A percentile compares a stretch with the other conserved stretches of the same genome.
Conservation (phyloP, 2,113 vertebrate genomes). For the Hepsetus odoe region DNA sequence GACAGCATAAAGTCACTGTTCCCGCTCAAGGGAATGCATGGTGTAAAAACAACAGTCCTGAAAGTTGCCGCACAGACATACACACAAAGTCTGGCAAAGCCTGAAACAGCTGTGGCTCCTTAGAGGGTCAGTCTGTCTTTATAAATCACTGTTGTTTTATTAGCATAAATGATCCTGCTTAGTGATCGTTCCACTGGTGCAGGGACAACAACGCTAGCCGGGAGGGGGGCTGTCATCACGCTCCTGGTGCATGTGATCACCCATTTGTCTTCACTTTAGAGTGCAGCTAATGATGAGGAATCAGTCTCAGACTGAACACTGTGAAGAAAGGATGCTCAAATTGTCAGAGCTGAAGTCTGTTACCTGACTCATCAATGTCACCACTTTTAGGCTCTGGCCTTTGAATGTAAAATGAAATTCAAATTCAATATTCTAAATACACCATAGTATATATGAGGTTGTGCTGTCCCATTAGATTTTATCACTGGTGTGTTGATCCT, state of each 20-base stretch:
- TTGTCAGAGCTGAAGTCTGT: no score
- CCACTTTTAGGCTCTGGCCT: no score
- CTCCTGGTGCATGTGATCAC: conserved; percentile 75
- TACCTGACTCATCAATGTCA: conserved; percentile 1
- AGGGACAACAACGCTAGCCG: conserved; percentile 72
- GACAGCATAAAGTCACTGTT: no score
- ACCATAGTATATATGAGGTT: no score
- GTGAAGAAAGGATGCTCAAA: conserved; percentile 21
- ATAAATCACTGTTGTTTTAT: conserved; percentile 99
- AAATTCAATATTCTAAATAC: no score
- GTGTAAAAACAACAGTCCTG: conserved; percentile 50
- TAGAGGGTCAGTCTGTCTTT: conserved; percentile 95
- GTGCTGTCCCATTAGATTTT: no score
- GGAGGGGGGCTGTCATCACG: conserved; percentile 61
- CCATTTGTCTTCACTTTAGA: conserved; percentile 73
- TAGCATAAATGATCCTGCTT: conserved; percentile 98
- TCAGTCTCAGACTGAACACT: conserved; percentile 61
- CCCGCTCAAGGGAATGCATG: conserved; percentile 62
- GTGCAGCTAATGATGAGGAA: conserved; percentile 78
- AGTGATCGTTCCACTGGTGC: conserved; percentile 80
- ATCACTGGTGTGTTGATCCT: no score
- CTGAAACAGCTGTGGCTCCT: conserved; percentile 98
- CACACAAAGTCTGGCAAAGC: conserved; percentile 89
- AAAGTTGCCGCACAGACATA: no score
- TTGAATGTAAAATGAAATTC: no score